Conservation (phyloP, 2,888 invertebrate species). For the Parnassius glacialis region DNA sequence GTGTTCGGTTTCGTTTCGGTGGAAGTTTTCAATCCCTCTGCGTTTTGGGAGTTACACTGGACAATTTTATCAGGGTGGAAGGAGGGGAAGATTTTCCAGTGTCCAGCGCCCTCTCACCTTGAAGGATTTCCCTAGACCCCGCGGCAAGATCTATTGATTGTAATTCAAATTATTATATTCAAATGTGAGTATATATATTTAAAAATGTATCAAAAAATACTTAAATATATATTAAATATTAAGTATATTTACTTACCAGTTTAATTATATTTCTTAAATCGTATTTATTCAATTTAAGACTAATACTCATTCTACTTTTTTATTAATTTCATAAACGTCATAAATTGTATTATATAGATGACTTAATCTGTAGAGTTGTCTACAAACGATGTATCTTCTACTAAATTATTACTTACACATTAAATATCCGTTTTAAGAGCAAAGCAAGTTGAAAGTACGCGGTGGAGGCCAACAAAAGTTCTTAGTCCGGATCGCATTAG, state of each 20-base stretch:
- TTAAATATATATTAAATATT: too few species aligned
- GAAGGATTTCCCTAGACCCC: constrained; percentile 68
- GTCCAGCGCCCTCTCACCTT: constrained; percentile 74
- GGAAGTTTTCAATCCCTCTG: constrained; percentile 78
- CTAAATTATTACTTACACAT: constrained; percentile 21
- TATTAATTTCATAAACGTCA: too few species aligned
- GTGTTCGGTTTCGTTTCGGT: constrained; percentile 75
- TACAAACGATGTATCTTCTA: constrained; percentile 2
- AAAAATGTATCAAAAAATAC: too few species aligned
- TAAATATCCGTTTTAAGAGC: constrained; percentile 23
- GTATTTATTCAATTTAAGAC: too few species aligned
- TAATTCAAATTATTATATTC: constrained; percentile 75
- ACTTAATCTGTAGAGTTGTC: not conserved
- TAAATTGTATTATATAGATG: too few species aligned
- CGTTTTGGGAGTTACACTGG: constrained; percentile 78
- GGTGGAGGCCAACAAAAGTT: constrained; percentile 53
- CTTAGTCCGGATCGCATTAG: constrained; percentile 67
- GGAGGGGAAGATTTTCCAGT: constrained; percentile 74
- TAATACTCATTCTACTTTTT: too few species aligned
- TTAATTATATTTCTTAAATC: too few species aligned
- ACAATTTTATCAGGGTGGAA: constrained; percentile 76
- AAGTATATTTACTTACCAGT: too few species aligned
- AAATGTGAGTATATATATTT: constrained; percentile 37
- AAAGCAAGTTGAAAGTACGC: constrained; percentile 31
- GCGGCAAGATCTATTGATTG: constrained; percentile 58